Conservation (phyloP, 2,888 invertebrate genomes). For the Shargacucullia verbasci region DNA sequence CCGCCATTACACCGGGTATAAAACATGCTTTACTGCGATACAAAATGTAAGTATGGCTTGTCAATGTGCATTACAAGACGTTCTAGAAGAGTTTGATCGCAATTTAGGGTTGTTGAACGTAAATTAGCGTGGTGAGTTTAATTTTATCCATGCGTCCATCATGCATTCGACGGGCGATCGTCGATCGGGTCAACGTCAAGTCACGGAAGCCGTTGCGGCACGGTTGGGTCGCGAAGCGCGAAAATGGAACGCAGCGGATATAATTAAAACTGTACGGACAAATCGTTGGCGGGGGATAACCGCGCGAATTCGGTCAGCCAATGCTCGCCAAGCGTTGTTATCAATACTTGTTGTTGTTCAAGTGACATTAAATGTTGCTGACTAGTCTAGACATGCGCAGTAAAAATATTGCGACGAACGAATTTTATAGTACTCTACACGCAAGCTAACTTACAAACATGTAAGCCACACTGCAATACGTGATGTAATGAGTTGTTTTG, state of each 20-base stretch:
- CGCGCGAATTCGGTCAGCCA: conserved; percentile 78
- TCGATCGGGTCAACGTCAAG: conserved; percentile 68
- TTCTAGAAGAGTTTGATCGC: conserved; percentile 38
- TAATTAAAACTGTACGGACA: conserved; percentile 85
- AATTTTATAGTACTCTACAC: conserved; percentile 6
- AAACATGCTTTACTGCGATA: conserved; percentile 61
- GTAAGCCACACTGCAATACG: conserved; percentile 13
- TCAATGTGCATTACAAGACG: conserved; percentile 49
- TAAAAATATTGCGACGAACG: neutral
- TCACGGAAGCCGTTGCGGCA: conserved; percentile 79
- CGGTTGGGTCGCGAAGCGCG: conserved; percentile 74
- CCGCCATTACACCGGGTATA: conserved; percentile 68
- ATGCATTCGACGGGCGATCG: conserved; percentile 75
- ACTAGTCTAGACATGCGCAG: conserved; percentile 13
- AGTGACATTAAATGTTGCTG: conserved; percentile 41
- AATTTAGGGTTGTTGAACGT: conserved; percentile 65
- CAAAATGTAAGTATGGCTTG: conserved; percentile 58
- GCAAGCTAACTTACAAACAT: conserved; percentile 15
- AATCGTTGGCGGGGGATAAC: conserved; percentile 80
- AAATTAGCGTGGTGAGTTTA: conserved; percentile 70
- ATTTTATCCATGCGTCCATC: conserved; percentile 62
- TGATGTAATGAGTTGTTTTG: conserved; percentile 12
- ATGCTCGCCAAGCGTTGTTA: conserved; percentile 57
- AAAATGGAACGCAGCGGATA: conserved; percentile 88
- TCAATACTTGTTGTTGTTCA: conserved; percentile 46